These are phyloP conservation scores for Dufourea novaeangliae DNA, from an alignment of 1,140 invertebrate genomes.

Conservation along the genomic window DNA sequence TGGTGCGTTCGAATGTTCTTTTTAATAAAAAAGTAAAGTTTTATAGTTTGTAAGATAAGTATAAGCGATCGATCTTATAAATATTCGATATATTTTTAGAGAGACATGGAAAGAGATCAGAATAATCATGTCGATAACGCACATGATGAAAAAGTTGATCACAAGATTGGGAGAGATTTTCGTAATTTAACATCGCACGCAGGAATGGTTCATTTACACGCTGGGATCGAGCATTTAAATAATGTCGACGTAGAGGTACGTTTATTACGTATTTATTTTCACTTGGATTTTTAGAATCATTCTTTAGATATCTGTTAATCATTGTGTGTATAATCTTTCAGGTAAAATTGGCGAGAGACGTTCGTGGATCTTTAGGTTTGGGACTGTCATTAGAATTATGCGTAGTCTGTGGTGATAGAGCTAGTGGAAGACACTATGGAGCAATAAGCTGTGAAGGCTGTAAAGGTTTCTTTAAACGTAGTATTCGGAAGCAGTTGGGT, in stretches of 20 bases:
- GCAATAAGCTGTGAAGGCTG: conserved; percentile 97
- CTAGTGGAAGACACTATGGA: conserved; percentile 96
- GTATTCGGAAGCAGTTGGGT: conserved; percentile 96
- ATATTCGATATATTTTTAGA: conserved; percentile 51
- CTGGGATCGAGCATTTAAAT: conserved; percentile 72
- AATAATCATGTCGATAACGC: conserved; percentile 70
- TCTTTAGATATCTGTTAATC: background rate
- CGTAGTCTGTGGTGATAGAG: conserved; percentile 96
- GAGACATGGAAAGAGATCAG: conserved; percentile 70
- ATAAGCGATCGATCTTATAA: background rate
- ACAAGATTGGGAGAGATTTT: conserved; percentile 73
- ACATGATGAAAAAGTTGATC: conserved; percentile 71
- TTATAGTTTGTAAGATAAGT: background rate
- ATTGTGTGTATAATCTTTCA: conserved; percentile 51
- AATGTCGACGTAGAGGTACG: conserved; percentile 74
- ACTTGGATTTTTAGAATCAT: conserved; percentile 6
- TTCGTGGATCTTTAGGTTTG: conserved; percentile 78
- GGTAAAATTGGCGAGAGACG: conserved; percentile 79
- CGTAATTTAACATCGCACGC: conserved; percentile 70
- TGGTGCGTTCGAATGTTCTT: conserved; percentile 45
- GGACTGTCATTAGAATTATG: conserved; percentile 90
- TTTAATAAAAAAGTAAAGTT: background rate
- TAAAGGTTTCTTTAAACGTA: conserved; percentile 96
- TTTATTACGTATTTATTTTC: conserved; percentile 14
- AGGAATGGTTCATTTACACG: conserved; percentile 71